phyloP scores from a whole-genome alignment of 1,140 invertebrate species.

The Philaenus spumarius region DNA sequence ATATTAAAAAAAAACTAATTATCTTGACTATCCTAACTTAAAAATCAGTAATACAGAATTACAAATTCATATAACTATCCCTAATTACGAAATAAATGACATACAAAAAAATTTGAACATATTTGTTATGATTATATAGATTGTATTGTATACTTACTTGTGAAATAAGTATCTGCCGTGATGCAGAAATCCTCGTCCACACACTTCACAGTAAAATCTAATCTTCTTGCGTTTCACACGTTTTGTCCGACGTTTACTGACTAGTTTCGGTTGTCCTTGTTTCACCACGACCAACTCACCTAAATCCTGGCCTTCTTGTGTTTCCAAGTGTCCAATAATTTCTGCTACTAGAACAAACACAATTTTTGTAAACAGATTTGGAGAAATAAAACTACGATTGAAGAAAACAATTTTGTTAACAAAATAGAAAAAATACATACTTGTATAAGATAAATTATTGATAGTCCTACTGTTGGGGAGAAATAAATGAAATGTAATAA shows the following conservation, averaged over 20 bases:
- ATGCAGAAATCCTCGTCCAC: constrained; percentile 47
- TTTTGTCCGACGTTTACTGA: constrained; percentile 45
- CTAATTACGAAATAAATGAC: too few species aligned
- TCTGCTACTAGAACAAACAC: constrained; percentile 35
- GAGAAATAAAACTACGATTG: neutral
- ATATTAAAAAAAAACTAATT: too few species aligned
- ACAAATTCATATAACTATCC: too few species aligned
- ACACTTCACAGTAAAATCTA: constrained; percentile 47
- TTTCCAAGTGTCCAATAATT: constrained; percentile 58
- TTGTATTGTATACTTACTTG: constrained; percentile 38
- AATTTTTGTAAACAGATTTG: neutral
- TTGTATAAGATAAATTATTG: too few species aligned
- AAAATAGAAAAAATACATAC: neutral
- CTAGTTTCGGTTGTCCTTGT: constrained; percentile 39
- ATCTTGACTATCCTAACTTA: too few species aligned
- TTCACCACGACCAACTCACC: constrained; percentile 54
- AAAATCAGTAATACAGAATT: too few species aligned
- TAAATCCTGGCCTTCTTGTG: constrained; percentile 46
- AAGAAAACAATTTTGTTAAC: neutral
- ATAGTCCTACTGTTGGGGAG: too few species aligned
- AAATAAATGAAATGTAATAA: too few species aligned
- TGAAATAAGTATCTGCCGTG: constrained; percentile 43
- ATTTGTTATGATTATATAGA: too few species aligned
- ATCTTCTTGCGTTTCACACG: constrained; percentile 39
- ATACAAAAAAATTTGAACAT: too few species aligned